Evolutionary conservation across 2,113 vertebrate genomes (phyloP).

Genomic region (Capreolus pygargus): DNA sequence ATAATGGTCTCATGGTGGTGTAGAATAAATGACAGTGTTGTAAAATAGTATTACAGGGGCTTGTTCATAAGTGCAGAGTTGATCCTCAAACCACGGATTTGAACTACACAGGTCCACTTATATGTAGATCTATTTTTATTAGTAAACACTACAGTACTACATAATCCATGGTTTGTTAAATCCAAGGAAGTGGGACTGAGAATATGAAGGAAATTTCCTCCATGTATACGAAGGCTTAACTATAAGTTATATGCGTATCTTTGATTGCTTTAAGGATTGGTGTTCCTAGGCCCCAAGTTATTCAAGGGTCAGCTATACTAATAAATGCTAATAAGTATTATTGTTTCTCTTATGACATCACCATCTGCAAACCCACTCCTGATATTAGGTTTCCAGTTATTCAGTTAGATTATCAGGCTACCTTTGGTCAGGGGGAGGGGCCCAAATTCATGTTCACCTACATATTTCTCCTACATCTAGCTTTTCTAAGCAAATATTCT

Average conservation of each 20-base stretch:
- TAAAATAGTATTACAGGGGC: background rate
- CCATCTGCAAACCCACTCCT: fast-evolving
- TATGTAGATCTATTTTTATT: background rate
- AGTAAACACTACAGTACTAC: background rate
- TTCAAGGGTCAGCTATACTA: background rate
- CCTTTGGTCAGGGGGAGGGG: background rate
- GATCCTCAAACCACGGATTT: background rate
- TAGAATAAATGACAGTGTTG: background rate
- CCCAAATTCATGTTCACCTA: background rate
- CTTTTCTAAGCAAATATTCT: background rate
- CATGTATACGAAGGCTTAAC: background rate
- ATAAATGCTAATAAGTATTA: background rate
- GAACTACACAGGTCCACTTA: background rate
- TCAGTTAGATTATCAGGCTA: background rate
- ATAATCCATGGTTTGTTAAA: background rate
- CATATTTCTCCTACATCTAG: background rate
- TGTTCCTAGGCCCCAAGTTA: background rate
- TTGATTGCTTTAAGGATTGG: background rate
- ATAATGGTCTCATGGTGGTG: background rate
- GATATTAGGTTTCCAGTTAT: background rate
- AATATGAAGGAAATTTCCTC: background rate
- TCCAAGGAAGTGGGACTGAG: background rate
- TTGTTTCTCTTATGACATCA: background rate
- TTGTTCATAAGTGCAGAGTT: background rate
- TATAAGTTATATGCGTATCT: background rate